Base-by-base conservation (phyloP, 2,888 invertebrate species). In the Nemotelus pantherinus region DNA sequence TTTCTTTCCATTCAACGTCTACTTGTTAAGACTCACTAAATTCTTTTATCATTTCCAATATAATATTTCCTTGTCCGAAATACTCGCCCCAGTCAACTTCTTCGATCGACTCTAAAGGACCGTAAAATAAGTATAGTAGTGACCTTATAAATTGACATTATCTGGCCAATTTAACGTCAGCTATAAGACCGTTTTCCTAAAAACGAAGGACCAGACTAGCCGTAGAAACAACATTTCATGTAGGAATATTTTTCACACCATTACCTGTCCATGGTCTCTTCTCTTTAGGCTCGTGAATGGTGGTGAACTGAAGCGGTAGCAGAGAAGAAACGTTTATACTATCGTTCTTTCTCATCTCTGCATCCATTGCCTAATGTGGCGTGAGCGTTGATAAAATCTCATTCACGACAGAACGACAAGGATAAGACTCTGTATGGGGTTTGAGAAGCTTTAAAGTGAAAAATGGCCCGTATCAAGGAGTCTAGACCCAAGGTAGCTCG, bases 311-410 rank as follows among this genome's bases (percentile, higher is more conserved):
- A 4, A 10, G 7, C 44, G 50, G 43, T 10, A 70, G 7, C 55
- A 43, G 3, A 41, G 2, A 53, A 4, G 9, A 3, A 9, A 25
- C 25, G 41, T 55, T 70, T 70, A 53, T 4, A 43, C 41, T 63
- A 41, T 4, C n/a, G 65, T 68, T 39, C 25, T 43, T 25, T 7
- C n/a, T 72, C 45, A 44, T 58, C 72, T 58, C 45, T 48, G 53
- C 55, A 72, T 41, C 72, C 47, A 48, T 60, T 74, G 74, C 74
- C 74, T 74, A 74, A 74, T 74, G 74, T 74, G 63, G 74, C 74
- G 74, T 74, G 48, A 74, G 60, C 63, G 74, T 74, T 74, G 74
- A 74, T 74, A 74, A 74, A 74, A 74, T 74, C 74, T 41, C 57
- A 72, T 60, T 74, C 74, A 74, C 74, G 47, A 48, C 48, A 74